These are phyloP conservation scores for Tinea pellionella DNA, from an alignment of 2,888 invertebrate species.

Conservation along the genomic window DNA sequence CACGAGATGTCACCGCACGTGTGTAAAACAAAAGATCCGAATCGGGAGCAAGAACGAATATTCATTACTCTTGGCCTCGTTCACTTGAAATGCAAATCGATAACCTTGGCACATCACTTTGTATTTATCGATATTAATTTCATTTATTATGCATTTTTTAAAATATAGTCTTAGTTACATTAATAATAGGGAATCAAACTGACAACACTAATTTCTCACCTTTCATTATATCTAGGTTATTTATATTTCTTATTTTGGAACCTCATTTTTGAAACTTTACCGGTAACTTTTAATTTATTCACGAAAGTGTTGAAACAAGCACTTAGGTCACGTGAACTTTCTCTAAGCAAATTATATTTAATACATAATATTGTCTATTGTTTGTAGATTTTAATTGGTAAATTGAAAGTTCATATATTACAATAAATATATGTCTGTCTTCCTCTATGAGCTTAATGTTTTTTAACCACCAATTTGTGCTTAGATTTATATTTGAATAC, in stretches of 20 bases:
- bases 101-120: slow-evolving; percentile 11
- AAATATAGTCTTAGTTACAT: too few relatives aligned
- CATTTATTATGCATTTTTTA: too few relatives aligned
- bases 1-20: slow-evolving; percentile 3
- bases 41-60: slow-evolving; percentile 12
- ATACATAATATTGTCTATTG: slow-evolving; percentile 4
- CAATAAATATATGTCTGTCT: neutral
- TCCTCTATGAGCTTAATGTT: too few relatives aligned
- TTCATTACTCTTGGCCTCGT: slow-evolving; percentile 15
- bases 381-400: slow-evolving; percentile 3
- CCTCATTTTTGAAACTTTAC: neutral
- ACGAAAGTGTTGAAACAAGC: neutral
- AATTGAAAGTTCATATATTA: neutral
- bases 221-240: neutral
- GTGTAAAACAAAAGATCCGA: slow-evolving; percentile 5
- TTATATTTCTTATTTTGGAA: neutral
- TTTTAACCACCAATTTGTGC: too few relatives aligned
- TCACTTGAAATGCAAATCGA: slow-evolving; percentile 8
- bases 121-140: slow-evolving; percentile 7
- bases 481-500: slow-evolving; percentile 24
- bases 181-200: neutral
- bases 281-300: neutral
- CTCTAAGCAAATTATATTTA: neutral
- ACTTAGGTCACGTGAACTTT: neutral
- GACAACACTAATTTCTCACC: too few relatives aligned